Evolutionary conservation across 2,888 invertebrate species (phyloP), one percentile per base, ranked within the genome.

Genomic region (Eristalinus aeneus): DNA sequence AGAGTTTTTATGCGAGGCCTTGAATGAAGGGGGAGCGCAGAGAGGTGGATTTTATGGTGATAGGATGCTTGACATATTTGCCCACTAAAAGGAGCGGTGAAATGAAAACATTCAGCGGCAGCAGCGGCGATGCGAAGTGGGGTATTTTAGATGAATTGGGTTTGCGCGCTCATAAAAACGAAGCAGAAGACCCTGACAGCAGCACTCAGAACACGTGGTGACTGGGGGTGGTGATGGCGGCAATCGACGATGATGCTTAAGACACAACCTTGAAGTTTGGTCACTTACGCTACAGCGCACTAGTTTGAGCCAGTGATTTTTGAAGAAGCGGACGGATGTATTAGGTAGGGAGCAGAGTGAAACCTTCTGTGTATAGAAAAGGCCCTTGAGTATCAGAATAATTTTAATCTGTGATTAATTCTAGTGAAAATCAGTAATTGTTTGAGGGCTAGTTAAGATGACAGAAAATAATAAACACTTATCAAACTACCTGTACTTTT

Each of bases 91-190:
- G 54, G 60, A 31, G 23, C 27, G 60, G 11, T 60, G 60, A 12
- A 10, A 60, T 60, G 60, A 60, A 60, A 31, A 60, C 60, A 60
- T 31, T 31, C 60, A 60, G 60, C 8, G 31, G 31, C 27, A 60
- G 31, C 27, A 27, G 27, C 27, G 27, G 27, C 27, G 27, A 54
- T 22, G 11, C 10, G 2, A 22, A 22, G 22, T 54, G 54, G 8
- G 20, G 22, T 54, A 27, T 60, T 60, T 60, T 31, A 60, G 16
- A 16, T 31, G 60, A 60, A 60, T 46, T 46, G 46, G 46, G n/a
- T 46, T n/a, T 5, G 16, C n/a, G 16, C 46, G 46, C 46, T 16
- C 46, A 8, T 46, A 46, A 46, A 46, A 46, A 16, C 16, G 46
- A 39, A 12, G n/a, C 12, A n/a, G 12, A 39, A 39, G 46, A 46